These are phyloP conservation scores for Tuta absoluta DNA, from an alignment of 2,888 invertebrate genomes.

Conservation along the genomic window DNA sequence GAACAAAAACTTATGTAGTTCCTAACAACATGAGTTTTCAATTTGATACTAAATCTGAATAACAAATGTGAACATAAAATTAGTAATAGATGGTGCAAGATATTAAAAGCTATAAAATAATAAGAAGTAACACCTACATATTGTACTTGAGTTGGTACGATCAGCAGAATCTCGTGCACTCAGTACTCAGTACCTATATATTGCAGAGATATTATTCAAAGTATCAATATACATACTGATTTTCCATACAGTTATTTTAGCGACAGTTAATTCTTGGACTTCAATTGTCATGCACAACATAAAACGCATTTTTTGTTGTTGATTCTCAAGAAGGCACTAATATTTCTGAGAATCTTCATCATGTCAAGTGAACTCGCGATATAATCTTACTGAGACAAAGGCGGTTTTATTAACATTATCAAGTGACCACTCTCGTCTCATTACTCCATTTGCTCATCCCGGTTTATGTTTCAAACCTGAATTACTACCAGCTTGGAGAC, in stretches of 20 bases:
- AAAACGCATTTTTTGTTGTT: not conserved
- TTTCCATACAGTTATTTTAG: too few species aligned
- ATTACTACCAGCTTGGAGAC: too few species aligned
- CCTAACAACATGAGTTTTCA: not conserved
- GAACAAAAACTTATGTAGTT: not conserved
- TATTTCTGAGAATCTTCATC: not conserved
- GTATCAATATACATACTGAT: not conserved
- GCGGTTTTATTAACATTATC: not conserved
- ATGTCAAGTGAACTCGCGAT: not conserved
- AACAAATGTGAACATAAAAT: not conserved
- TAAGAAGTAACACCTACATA: too few species aligned
- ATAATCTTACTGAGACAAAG: conserved; percentile 5
- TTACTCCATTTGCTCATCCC: too few species aligned
- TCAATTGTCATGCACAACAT: not conserved
- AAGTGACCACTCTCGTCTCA: not conserved
- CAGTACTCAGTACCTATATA: not conserved
- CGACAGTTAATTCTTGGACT: too few species aligned
- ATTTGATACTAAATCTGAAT: conserved; percentile 5
- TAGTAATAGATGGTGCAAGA: not conserved
- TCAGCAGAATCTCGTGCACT: too few species aligned
- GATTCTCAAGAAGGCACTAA: not conserved
- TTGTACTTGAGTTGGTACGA: too few species aligned
- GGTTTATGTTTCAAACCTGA: not conserved
- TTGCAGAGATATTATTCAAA: not conserved
- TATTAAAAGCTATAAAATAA: too few species aligned